phyloP scores from a whole-genome alignment of 2,113 vertebrate genomes.

The Odontesthes bonariensis region DNA sequence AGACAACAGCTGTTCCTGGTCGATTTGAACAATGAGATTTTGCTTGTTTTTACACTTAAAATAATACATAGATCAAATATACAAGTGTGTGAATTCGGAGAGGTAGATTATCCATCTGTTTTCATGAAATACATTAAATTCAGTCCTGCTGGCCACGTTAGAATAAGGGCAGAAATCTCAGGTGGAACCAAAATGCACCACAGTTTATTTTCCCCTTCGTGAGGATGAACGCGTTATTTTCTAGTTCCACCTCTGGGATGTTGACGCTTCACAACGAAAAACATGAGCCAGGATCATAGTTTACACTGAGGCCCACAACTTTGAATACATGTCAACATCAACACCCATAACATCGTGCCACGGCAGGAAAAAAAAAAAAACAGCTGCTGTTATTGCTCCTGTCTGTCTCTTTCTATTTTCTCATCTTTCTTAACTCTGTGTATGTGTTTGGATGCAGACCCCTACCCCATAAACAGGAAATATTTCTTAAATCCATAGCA shows the following conservation, averaged over 20 bases:
- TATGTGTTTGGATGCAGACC: constrained; percentile 14
- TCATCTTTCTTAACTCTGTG: constrained; percentile 16
- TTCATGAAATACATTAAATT: neutral
- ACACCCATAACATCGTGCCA: constrained; percentile 14
- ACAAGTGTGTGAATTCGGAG: too few relatives aligned
- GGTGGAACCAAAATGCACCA: neutral
- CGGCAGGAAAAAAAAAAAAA: neutral
- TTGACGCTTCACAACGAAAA: neutral
- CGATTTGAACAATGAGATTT: too few relatives aligned
- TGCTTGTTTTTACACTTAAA: too few relatives aligned
- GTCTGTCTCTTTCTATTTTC: neutral
- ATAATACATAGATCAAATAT: too few relatives aligned
- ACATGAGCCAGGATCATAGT: constrained; percentile 11
- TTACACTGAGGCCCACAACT: constrained; percentile 20
- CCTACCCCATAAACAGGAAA: constrained; percentile 61
- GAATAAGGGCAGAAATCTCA: too few relatives aligned
- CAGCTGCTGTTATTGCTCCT: constrained; percentile 30
- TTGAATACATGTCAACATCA: constrained; percentile 16
- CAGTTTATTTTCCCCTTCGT: too few relatives aligned
- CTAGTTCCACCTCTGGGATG: neutral
- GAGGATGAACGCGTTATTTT: neutral
- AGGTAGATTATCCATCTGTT: neutral
- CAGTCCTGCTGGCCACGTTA: neutral
- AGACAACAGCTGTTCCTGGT: too few relatives aligned
- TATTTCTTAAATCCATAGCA: constrained; percentile 53